Percentiles rank a stretch among this genome's conserved stretches.
Conservation (phyloP, 1,140 invertebrate genomes). For the Trinorchestia longiramus region DNA sequence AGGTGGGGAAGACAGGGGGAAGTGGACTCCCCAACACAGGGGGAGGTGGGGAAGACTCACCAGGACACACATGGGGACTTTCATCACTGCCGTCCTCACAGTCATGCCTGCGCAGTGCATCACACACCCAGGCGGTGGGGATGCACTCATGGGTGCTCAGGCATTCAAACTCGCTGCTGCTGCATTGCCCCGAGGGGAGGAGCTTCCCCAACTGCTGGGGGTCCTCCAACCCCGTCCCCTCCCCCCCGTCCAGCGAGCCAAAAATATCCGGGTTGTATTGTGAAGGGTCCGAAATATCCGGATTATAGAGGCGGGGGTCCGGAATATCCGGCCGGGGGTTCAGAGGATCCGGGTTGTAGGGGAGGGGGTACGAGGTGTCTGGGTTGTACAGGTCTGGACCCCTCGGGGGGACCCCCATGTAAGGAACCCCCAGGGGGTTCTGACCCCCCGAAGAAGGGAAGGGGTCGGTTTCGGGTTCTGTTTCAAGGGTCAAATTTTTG, state of each 20-base stretch:
- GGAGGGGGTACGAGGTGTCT: not conserved
- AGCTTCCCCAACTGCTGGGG: not conserved
- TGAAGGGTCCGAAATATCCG: not conserved
- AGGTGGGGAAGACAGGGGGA: too few species aligned
- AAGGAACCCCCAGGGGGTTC: not conserved
- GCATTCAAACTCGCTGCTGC: conserved; percentile 58
- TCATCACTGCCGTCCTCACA: conserved; percentile 45
- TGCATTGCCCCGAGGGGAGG: not conserved
- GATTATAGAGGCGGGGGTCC: not conserved
- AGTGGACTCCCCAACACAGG: too few species aligned
- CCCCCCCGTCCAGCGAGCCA: not conserved
- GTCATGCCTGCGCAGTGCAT: not conserved
- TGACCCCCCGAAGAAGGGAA: not conserved
- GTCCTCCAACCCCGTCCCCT: not conserved
- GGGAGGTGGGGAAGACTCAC: not conserved
- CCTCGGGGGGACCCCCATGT: too few species aligned
- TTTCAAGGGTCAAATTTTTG: not conserved
- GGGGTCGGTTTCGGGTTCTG: not conserved
- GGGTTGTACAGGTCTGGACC: not conserved
- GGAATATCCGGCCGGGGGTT: not conserved
- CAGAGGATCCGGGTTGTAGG: not conserved
- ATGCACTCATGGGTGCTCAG: conserved; percentile 42
- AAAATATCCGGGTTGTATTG: not conserved
- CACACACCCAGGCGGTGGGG: conserved; percentile 14
- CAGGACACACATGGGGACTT: conserved; percentile 9